Percentiles rank a stretch among this genome's conserved stretches.
phyloP scores from a whole-genome alignment of 2,888 invertebrate species.

The Drosophila pseudotalamancana region DNA sequence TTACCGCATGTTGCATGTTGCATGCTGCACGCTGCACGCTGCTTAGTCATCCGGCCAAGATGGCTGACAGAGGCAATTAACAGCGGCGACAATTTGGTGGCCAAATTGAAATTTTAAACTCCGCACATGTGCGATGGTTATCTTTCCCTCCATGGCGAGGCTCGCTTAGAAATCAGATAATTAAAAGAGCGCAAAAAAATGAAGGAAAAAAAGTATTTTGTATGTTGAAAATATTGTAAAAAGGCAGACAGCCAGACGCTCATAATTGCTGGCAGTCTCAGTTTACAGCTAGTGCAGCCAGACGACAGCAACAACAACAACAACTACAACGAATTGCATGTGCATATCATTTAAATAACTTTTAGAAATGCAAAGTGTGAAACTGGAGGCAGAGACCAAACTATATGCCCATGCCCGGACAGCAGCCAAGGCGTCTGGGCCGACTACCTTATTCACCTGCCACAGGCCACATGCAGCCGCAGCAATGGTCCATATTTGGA shows the following conservation, averaged over 20 bases:
- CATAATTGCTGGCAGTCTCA: slow-evolving; percentile 72
- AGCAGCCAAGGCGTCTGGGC: slow-evolving; percentile 59
- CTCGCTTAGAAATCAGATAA: slow-evolving; percentile 70
- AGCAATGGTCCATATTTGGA: slow-evolving; percentile 80
- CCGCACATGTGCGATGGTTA: slow-evolving; percentile 40
- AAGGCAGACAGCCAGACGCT: slow-evolving; percentile 74
- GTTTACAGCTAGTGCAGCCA: slow-evolving; percentile 62
- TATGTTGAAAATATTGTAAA: slow-evolving; percentile 56
- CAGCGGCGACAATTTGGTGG: slow-evolving; percentile 66
- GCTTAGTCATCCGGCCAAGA: slow-evolving; percentile 62
- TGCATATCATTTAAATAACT: slow-evolving; percentile 80
- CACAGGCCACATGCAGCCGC: slow-evolving; percentile 38
- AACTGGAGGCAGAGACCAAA: slow-evolving; percentile 60
- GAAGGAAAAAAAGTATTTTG: slow-evolving; percentile 12
- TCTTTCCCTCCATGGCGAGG: slow-evolving; percentile 14
- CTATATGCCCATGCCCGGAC: slow-evolving; percentile 39
- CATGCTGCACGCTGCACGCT: slow-evolving; percentile 4
- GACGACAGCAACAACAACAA: slow-evolving; percentile 37
- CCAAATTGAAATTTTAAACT: slow-evolving; percentile 65
- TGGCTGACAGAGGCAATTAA: slow-evolving; percentile 59
- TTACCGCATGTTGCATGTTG: neutral
- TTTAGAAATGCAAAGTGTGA: slow-evolving; percentile 69
- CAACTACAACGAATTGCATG: slow-evolving; percentile 46
- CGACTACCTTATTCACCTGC: slow-evolving; percentile 71
- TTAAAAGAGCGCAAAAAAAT: slow-evolving; percentile 46